A percentile compares a stretch with the other conserved stretches of the same genome.
Evolutionary conservation across 2,113 vertebrate genomes (phyloP).

Genomic region (Narcine bancroftii): DNA sequence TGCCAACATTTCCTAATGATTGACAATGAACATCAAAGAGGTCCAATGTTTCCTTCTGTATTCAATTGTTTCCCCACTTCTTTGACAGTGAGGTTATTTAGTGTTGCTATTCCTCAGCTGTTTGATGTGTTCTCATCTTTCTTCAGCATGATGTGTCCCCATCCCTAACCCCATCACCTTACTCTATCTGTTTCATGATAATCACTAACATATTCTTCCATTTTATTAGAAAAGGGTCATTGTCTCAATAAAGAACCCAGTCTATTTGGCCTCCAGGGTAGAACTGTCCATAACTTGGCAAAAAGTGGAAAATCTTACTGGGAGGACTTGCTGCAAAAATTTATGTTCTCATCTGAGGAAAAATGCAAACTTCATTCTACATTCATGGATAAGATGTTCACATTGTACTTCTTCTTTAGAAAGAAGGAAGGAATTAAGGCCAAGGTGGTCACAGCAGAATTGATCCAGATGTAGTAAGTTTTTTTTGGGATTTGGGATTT

Average conservation of each 20-base stretch:
- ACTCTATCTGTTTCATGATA: slow-evolving; percentile 6
- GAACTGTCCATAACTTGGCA: background rate
- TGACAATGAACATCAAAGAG: slow-evolving; percentile 1
- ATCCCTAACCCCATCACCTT: background rate
- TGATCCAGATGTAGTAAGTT: background rate
- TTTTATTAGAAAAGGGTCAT: background rate
- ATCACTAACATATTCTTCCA: slow-evolving; percentile 10
- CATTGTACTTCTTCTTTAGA: background rate
- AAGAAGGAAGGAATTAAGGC: background rate
- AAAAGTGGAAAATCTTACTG: background rate
- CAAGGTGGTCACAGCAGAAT: background rate
- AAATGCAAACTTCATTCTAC: background rate
- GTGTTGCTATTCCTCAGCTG: slow-evolving; percentile 24
- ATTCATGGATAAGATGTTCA: too few relatives aligned
- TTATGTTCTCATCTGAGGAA: background rate
- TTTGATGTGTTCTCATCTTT: background rate
- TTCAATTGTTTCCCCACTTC: slow-evolving; percentile 17
- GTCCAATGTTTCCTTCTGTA: background rate
- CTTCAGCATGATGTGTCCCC: background rate
- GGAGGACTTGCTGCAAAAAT: background rate
- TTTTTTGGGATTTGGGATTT: background rate
- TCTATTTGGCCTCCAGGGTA: background rate
- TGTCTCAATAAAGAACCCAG: background rate
- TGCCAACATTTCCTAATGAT: slow-evolving; percentile 13
- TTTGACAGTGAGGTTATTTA: background rate